Base-by-base conservation (phyloP, 2,797 vertebrate species). In the Falco rusticolus region DNA sequence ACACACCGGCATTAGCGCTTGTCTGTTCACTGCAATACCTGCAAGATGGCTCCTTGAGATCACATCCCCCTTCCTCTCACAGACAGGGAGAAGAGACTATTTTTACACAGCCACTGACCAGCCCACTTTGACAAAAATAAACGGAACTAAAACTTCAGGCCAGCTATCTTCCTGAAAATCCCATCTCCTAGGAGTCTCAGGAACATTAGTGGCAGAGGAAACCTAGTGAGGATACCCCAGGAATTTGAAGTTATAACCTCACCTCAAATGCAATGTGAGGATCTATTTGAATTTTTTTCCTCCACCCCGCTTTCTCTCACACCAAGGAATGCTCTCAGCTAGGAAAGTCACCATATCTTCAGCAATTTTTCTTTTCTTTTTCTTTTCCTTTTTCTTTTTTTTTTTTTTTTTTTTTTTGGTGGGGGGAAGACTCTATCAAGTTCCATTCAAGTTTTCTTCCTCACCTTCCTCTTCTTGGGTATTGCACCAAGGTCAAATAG, bases 1-100 rank as follows among this genome's bases (percentile, higher is more conserved):
- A 17, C 45, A 26, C 2, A 1, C 0, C 4, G 31, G 50, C 0
- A 0, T 6, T 51, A 37, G 69, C 0, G 1, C 57, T 78, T 0
- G 0, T 16, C 75, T 53, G 34, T 10, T 63, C 25, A 33, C 10
- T 8, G 56, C 56, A 26, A 5, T 21, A 84, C 64, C 84, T 94
- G 84, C 84, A 70, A 74, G 66, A 85, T 70, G 60, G 75, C 54
- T 75, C 65, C 79, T 47, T 18, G 48, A 69, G 65, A 89, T 81
- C 91, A 80, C 64, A 64, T 83, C 68, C 48, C 63, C 47, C 66
- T 74, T 76, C 90, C 68, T 93, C 72, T 53, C 72, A 78, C 78
- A 92, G 47, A 41, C n/a, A 53, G 37, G n/a, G 37, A 88, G 37
- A 53, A 47, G 39, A 72, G 29, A 43, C 80, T 93, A 84, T 95